Percentiles rank a stretch among this genome's conserved stretches.
Conservation (phyloP, 2,888 invertebrate genomes). For the Dolomedes plantarius region DNA sequence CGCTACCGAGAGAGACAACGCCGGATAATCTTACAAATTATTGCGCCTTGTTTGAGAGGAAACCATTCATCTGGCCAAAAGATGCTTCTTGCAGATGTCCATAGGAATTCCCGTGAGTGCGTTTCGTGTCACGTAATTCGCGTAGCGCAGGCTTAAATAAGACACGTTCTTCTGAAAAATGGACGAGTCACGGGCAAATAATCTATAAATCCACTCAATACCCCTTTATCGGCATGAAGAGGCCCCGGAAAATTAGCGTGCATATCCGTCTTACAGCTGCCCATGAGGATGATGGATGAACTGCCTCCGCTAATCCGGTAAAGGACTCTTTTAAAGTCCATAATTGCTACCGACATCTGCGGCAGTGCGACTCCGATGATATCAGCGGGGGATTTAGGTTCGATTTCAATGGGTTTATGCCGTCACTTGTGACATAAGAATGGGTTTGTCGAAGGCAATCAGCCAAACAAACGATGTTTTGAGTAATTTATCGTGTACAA, state of each 20-base stretch:
- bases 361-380: background rate
- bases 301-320: constrained; percentile 49
- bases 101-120: background rate
- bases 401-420: constrained; percentile 2
- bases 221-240: constrained; percentile 27
- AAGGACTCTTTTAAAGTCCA: constrained; percentile 58
- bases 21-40: background rate
- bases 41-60: background rate
- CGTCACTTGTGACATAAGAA: constrained; percentile 8
- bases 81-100: background rate
- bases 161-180: constrained; percentile 18
- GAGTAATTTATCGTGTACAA: constrained; percentile 6
- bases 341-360: constrained; percentile 58
- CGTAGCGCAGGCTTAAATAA: background rate
- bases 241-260: constrained; percentile 57
- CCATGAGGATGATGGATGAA: constrained; percentile 55
- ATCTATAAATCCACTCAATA: constrained; percentile 50
- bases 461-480: background rate
- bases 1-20: background rate
- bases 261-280: constrained; percentile 65
- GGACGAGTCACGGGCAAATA: constrained; percentile 27
- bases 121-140: background rate
- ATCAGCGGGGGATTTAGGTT: background rate
- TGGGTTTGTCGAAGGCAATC: background rate
- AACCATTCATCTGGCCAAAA: background rate